Percentiles rank a stretch among this genome's conserved stretches.
Evolutionary conservation across 2,797 vertebrate genomes (phyloP).

Genomic region (Chromis chromis): DNA sequence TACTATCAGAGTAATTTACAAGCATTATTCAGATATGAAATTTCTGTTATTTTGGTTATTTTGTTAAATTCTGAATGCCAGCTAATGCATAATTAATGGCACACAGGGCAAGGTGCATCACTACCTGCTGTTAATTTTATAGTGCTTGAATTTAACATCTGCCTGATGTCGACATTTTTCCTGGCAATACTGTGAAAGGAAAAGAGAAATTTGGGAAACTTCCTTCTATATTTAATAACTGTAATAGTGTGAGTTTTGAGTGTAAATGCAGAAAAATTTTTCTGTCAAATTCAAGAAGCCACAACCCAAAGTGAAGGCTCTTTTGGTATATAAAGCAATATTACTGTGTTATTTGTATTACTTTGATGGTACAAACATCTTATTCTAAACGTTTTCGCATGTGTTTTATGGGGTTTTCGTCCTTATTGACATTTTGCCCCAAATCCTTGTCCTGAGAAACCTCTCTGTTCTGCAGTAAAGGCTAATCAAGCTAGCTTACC

Average conservation of each 20-base stretch:
- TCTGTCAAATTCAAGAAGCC: not conserved
- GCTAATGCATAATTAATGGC: constrained; percentile 46
- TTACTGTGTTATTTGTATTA: not conserved
- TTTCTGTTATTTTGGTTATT: constrained; percentile 35
- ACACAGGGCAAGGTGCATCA: constrained; percentile 31
- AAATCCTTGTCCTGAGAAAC: not conserved
- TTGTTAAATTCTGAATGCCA: constrained; percentile 36
- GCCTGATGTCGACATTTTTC: constrained; percentile 29
- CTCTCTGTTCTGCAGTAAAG: not conserved
- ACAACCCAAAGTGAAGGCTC: not conserved
- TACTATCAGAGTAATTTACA: constrained; percentile 7
- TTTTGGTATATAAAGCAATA: not conserved
- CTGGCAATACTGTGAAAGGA: constrained; percentile 1
- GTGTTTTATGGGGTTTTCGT: not conserved
- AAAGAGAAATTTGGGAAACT: constrained; percentile 11
- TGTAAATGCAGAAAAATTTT: not conserved
- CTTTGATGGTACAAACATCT: constrained; percentile 6
- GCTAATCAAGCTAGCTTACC: constrained; percentile 77
- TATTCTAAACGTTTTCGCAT: not conserved
- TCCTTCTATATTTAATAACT: constrained; percentile 18
- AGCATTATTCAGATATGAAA: constrained; percentile 25
- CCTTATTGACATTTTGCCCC: not conserved
- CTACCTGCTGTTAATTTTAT: constrained; percentile 26
- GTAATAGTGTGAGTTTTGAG: constrained; percentile 13
- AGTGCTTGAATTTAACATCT: constrained; percentile 16